Conservation (phyloP, 1,140 invertebrate species). For the Gyrodactylus salaris region DNA sequence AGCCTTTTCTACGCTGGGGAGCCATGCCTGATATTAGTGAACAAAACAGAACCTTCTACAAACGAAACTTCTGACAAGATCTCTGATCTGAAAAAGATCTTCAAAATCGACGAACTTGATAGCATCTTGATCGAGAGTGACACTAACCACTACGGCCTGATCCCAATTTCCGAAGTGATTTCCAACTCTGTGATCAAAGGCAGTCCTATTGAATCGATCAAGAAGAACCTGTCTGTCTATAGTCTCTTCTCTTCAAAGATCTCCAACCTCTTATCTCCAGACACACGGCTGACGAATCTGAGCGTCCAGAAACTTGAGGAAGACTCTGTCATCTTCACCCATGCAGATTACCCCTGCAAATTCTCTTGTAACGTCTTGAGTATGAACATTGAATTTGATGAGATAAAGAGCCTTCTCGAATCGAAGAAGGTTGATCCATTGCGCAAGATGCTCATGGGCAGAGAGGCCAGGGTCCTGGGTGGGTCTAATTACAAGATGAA, state of each 20-base stretch:
- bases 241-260: background rate
- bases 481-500: background rate
- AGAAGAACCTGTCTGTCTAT: background rate
- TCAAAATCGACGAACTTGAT: background rate
- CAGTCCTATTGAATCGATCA: background rate
- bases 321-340: background rate
- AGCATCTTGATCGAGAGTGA: too few relatives aligned
- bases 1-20: background rate
- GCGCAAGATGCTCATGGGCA: background rate
- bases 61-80: background rate
- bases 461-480: background rate
- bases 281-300: background rate
- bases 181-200: background rate
- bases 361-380: background rate
- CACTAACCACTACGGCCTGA: background rate
- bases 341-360: background rate
- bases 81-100: background rate
- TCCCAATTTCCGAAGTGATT: background rate
- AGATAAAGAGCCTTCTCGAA: background rate
- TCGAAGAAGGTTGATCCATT: background rate
- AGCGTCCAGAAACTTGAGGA: background rate
- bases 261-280: background rate
- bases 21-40: background rate
- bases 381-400: background rate
- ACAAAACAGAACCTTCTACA: background rate